A percentile compares a stretch with the other conserved stretches of the same genome.
Evolutionary conservation across 1,140 invertebrate genomes (phyloP).

Genomic region (Formica selysi): DNA sequence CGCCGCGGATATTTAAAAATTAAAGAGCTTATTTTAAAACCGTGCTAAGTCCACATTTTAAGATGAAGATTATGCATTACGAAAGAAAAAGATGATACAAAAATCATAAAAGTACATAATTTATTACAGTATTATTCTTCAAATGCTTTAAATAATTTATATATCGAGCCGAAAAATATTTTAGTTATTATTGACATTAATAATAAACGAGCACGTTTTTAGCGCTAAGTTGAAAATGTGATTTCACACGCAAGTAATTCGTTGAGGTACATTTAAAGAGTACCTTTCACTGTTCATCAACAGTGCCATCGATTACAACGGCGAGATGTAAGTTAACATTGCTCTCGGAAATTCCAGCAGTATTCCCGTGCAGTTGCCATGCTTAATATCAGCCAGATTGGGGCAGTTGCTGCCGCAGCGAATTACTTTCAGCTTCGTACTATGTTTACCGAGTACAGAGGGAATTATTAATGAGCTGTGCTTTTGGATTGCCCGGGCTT

Average conservation of each 20-base stretch:
- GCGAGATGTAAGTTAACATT: constrained; percentile 34
- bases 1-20: neutral
- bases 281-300: constrained; percentile 20
- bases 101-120: neutral
- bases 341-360: constrained; percentile 28
- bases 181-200: neutral
- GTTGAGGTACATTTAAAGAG: constrained; percentile 16
- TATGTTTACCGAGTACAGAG: constrained; percentile 48
- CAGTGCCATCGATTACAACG: constrained; percentile 47
- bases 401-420: constrained; percentile 55
- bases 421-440: constrained; percentile 58
- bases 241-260: constrained; percentile 7
- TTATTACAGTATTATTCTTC: neutral
- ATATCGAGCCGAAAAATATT: neutral
- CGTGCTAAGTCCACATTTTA: neutral
- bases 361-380: constrained; percentile 27
- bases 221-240: constrained; percentile 1
- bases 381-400: constrained; percentile 48
- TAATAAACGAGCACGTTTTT: neutral
- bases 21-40: neutral
- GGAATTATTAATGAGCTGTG: constrained; percentile 62
- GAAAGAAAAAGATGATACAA: neutral
- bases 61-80: neutral
- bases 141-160: neutral
- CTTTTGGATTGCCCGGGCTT: constrained; percentile 51